Evolutionary conservation across 1,140 invertebrate species (phyloP).

Genomic region (Drosophila busckii): DNA sequence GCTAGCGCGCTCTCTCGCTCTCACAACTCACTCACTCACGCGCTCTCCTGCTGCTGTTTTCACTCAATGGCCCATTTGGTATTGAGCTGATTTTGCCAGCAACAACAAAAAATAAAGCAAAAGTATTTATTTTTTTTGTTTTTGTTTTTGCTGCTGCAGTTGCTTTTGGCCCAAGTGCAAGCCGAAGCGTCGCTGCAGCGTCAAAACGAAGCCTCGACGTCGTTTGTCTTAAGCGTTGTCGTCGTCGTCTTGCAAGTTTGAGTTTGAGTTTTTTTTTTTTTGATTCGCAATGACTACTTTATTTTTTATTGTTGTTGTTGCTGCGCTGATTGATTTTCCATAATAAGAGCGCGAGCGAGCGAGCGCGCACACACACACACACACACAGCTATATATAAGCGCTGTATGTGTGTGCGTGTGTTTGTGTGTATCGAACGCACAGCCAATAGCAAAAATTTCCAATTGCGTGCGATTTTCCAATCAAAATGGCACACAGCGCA

Average conservation of each 20-base stretch:
- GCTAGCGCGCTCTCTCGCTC: slow-evolving; percentile 15
- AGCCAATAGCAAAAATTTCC: slow-evolving; percentile 74
- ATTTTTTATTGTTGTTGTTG: slow-evolving; percentile 22
- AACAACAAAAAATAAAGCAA: slow-evolving; percentile 20
- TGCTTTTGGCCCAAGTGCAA: slow-evolving; percentile 33
- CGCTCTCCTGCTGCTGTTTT: slow-evolving; percentile 22
- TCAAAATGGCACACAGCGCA: slow-evolving; percentile 72
- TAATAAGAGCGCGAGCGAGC: slow-evolving; percentile 47
- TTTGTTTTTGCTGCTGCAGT: slow-evolving; percentile 32
- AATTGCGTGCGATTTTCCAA: slow-evolving; percentile 76
- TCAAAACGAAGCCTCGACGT: slow-evolving; percentile 6
- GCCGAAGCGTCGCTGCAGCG: neutral
- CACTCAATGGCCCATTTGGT: slow-evolving; percentile 66
- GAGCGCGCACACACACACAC: no score
- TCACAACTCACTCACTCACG: neutral
- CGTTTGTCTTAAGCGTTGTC: no score
- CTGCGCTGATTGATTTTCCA: slow-evolving; percentile 69
- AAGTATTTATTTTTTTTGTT: slow-evolving; percentile 21
- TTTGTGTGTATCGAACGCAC: slow-evolving; percentile 58
- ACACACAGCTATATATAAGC: no score
- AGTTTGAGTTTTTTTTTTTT: slow-evolving; percentile 28
- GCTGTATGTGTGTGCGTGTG: slow-evolving; percentile 10
- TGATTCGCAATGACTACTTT: slow-evolving; percentile 14
- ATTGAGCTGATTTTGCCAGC: slow-evolving; percentile 48
- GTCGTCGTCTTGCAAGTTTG: no score